Percentiles rank a stretch among this genome's conserved stretches.
Evolutionary conservation across 2,888 invertebrate genomes (phyloP).

Genomic region (Thereva nobilitata): DNA sequence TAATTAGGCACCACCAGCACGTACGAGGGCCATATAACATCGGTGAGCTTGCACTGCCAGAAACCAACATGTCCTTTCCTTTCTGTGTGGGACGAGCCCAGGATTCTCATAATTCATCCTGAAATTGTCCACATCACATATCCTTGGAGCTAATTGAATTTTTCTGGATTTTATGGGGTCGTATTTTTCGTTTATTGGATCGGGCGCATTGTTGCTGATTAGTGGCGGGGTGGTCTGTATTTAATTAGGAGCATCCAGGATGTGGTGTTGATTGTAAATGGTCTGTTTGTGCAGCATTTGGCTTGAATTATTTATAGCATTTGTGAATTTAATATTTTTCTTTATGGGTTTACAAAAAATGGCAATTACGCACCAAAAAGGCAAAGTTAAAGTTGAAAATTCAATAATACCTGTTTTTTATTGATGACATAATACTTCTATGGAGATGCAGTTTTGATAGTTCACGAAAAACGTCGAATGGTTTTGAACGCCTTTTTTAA

Average conservation of each 20-base stretch:
- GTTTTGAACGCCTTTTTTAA: no score
- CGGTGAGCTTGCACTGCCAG: conserved; percentile 33
- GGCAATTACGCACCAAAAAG: no score
- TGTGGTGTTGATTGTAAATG: no score
- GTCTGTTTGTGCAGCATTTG: no score
- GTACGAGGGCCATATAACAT: conserved; percentile 27
- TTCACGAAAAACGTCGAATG: no score
- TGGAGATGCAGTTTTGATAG: no score
- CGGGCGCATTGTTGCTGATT: conserved; percentile 10
- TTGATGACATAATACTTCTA: no score
- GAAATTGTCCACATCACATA: conserved; percentile 18
- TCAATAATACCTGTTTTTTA: no score
- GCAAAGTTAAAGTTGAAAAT: no score
- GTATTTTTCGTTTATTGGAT: conserved; percentile 29
- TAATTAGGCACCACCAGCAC: conserved; percentile 44
- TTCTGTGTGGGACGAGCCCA: background rate
- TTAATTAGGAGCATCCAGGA: conserved; percentile 5
- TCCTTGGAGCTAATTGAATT: conserved; percentile 29
- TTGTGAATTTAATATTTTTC: no score
- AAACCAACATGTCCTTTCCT: background rate
- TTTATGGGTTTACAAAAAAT: no score
- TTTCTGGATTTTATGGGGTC: conserved; percentile 27
- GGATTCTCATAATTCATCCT: conserved; percentile 21
- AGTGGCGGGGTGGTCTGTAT: conserved; percentile 8
- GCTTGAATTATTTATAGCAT: no score